phyloP scores from a whole-genome alignment of 2,797 vertebrate species.

The Pempheris klunzingeri region DNA sequence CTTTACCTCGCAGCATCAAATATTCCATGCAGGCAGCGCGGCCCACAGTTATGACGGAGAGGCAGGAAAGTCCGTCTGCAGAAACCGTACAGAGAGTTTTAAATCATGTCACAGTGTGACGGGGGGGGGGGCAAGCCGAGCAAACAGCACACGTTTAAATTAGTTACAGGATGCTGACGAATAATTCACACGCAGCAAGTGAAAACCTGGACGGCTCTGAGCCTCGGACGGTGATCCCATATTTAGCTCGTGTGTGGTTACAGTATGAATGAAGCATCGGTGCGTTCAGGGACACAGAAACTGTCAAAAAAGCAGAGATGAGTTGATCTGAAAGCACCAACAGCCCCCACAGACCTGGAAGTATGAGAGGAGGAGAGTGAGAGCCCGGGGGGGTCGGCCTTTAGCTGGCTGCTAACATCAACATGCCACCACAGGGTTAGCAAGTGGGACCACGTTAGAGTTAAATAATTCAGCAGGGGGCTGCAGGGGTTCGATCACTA shows the following conservation, averaged over 20 bases:
- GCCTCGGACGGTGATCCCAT: no score
- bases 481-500: no score
- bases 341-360: no score
- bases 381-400: no score
- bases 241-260: no score
- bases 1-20: slow-evolving; percentile 80
- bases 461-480: no score
- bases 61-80: slow-evolving; percentile 41
- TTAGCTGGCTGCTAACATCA: no score
- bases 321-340: neutral
- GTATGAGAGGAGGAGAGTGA: no score
- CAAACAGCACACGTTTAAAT: slow-evolving; percentile 29
- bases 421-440: no score
- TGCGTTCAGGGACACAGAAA: neutral
- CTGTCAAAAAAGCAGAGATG: neutral
- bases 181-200: slow-evolving; percentile 24
- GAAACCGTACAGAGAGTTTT: slow-evolving; percentile 37
- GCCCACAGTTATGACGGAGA: slow-evolving; percentile 68
- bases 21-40: slow-evolving; percentile 73
- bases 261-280: neutral
- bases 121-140: neutral
- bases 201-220: no score
- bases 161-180: slow-evolving; percentile 22
- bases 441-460: no score
- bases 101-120: slow-evolving; percentile 21